A percentile compares a stretch with the other conserved stretches of the same genome.
phyloP scores from a whole-genome alignment of 30 jellyfish, hydroid and myxozoan species.

The Haliclystus octoradiatus region DNA sequence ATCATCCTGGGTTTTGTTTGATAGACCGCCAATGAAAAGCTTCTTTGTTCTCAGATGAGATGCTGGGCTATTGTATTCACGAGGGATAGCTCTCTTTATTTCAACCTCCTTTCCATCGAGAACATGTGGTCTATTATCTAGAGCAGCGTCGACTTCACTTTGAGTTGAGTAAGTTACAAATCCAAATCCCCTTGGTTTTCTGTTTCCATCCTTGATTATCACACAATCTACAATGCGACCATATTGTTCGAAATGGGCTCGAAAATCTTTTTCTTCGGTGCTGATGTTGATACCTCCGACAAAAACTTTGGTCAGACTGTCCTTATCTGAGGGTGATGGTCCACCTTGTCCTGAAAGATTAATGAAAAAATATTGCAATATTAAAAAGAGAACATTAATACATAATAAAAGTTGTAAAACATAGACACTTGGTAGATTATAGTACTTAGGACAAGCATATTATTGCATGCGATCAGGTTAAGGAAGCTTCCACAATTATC shows the following conservation, averaged over 20 bases:
- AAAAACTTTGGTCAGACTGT: slow-evolving; percentile 65
- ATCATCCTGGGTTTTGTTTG: slow-evolving; percentile 35
- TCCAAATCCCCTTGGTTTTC: slow-evolving; percentile 88
- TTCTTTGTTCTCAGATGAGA: slow-evolving; percentile 73
- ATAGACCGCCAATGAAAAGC: slow-evolving; percentile 79
- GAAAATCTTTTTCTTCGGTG: slow-evolving; percentile 65
- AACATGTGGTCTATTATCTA: slow-evolving; percentile 61
- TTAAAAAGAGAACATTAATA: too few relatives aligned
- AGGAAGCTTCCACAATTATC: too few relatives aligned
- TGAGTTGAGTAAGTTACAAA: slow-evolving; percentile 64
- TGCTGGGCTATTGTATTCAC: slow-evolving; percentile 61
- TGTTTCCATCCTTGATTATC: slow-evolving; percentile 53
- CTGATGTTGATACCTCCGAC: slow-evolving; percentile 71
- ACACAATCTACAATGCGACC: slow-evolving; percentile 74
- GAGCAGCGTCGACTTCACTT: slow-evolving; percentile 59
- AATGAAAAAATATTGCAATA: too few relatives aligned
- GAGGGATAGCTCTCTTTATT: slow-evolving; percentile 88
- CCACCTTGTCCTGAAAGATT: too few relatives aligned
- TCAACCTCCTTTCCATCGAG: slow-evolving; percentile 66
- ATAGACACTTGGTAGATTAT: too few relatives aligned
- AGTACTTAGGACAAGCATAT: too few relatives aligned
- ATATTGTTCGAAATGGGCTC: slow-evolving; percentile 48
- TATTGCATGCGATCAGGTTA: too few relatives aligned
- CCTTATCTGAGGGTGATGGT: slow-evolving; percentile 17
- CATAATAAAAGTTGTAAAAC: too few relatives aligned